Evolutionary conservation across 2,797 vertebrate genomes (phyloP).

Genomic region (Ispidina lecontei): DNA sequence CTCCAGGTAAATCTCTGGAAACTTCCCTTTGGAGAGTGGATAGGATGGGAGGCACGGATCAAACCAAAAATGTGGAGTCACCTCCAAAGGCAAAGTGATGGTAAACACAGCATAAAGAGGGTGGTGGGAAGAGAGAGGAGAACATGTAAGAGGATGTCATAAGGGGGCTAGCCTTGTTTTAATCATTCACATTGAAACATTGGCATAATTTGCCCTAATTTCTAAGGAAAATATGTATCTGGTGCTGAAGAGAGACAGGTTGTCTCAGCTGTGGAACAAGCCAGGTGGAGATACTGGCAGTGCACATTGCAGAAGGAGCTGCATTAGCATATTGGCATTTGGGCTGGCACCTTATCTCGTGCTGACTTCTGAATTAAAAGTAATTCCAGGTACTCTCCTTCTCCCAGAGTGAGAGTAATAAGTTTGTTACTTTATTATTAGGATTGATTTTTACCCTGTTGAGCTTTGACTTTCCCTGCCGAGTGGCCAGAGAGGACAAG

Average conservation of each 20-base stretch:
- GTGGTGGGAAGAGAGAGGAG: background rate
- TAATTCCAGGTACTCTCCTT: background rate
- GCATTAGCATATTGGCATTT: conserved; percentile 57
- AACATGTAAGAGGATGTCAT: rapidly evolving
- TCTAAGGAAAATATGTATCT: conserved; percentile 32
- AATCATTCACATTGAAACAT: background rate
- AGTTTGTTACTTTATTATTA: background rate
- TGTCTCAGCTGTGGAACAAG: conserved; percentile 23
- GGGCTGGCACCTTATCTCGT: background rate
- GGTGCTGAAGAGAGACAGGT: background rate
- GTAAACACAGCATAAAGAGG: rapidly evolving
- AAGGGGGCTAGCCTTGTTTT: background rate
- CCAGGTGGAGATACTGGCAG: background rate
- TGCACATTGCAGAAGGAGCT: background rate
- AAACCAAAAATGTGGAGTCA: background rate
- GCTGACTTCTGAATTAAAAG: conserved; percentile 40
- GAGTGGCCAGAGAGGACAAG: background rate
- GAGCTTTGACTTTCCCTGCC: background rate
- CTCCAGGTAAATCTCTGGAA: background rate
- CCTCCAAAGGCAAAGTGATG: background rate
- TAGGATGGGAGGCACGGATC: background rate
- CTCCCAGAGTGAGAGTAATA: background rate
- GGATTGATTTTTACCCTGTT: conserved; percentile 17
- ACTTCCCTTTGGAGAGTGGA: background rate
- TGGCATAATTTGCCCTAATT: background rate